Conservation (phyloP, 2,888 invertebrate species). For the Sesamia inferens region DNA sequence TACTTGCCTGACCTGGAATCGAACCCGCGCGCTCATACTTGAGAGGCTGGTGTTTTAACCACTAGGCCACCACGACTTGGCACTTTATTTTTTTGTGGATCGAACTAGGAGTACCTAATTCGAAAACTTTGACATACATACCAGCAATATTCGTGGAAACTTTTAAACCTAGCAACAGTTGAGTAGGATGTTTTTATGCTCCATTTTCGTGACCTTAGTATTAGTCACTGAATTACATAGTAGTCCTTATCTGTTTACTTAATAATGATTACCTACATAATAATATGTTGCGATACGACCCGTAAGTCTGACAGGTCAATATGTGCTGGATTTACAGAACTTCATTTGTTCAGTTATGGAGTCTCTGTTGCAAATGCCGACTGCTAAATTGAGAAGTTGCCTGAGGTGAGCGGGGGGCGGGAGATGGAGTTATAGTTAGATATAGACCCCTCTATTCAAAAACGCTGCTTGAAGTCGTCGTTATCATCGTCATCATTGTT, state of each 20-base stretch:
- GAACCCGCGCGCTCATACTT: too few relatives aligned
- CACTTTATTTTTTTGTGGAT: too few relatives aligned
- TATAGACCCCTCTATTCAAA: too few relatives aligned
- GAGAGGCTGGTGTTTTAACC: too few relatives aligned
- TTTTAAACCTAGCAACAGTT: constrained; percentile 3
- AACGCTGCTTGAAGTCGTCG: too few relatives aligned
- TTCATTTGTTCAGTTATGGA: not conserved
- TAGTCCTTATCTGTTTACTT: constrained; percentile 44
- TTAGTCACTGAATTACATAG: constrained; percentile 26
- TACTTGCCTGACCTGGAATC: too few relatives aligned
- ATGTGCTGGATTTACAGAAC: not conserved
- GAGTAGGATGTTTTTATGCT: constrained; percentile 43
- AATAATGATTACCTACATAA: not conserved
- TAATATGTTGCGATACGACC: constrained; percentile 29
- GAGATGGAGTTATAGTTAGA: too few relatives aligned
- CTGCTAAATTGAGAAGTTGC: too few relatives aligned
- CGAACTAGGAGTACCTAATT: too few relatives aligned
- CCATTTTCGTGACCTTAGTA: constrained; percentile 33
- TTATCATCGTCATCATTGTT: too few relatives aligned
- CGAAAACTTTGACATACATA: constrained; percentile 7
- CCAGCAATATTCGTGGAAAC: constrained; percentile 20
- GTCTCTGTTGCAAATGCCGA: not conserved
- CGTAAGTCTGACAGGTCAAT: not conserved
- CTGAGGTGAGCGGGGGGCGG: too few relatives aligned
- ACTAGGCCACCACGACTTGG: too few relatives aligned